Percentiles rank a stretch among this genome's conserved stretches.
These are phyloP conservation scores for Chorisops tibialis DNA, from an alignment of 2,888 invertebrate species.

Conservation along the genomic window DNA sequence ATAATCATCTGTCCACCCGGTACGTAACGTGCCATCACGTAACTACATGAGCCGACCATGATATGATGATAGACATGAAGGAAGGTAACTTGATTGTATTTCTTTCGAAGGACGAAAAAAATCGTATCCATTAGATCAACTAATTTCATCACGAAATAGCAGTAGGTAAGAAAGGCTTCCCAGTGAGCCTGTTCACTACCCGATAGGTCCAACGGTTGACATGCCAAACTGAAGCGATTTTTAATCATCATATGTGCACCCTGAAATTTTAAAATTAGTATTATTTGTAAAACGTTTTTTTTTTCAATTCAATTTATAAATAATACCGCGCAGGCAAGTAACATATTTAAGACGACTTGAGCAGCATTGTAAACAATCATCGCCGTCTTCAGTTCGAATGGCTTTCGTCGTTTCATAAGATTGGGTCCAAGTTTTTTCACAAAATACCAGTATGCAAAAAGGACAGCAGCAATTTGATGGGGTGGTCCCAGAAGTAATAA, in stretches of 20 bases:
- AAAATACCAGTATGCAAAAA: constrained; percentile 62
- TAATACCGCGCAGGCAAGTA: constrained; percentile 51
- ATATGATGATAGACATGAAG: constrained; percentile 70
- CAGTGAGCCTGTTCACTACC: background rate
- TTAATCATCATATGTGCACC: background rate
- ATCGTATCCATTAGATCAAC: constrained; percentile 65
- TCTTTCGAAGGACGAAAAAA: constrained; percentile 69
- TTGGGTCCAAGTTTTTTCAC: constrained; percentile 66
- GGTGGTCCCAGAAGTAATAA: constrained; percentile 66
- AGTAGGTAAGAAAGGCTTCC: constrained; percentile 51
- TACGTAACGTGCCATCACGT: constrained; percentile 58
- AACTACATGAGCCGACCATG: constrained; percentile 64
- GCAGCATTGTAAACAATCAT: constrained; percentile 63
- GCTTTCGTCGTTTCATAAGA: constrained; percentile 63
- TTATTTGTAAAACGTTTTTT: background rate
- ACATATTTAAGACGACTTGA: constrained; percentile 61
- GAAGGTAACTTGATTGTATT: constrained; percentile 63
- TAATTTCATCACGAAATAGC: constrained; percentile 60
- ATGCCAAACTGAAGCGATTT: background rate
- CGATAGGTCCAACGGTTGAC: constrained; percentile 13
- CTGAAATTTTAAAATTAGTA: background rate
- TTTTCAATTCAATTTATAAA: background rate
- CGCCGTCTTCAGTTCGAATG: constrained; percentile 61
- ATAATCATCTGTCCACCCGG: constrained; percentile 65
- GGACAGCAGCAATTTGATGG: constrained; percentile 56